Base-by-base conservation (phyloP, 1,140 invertebrate genomes). In the Zophobas morio region DNA sequence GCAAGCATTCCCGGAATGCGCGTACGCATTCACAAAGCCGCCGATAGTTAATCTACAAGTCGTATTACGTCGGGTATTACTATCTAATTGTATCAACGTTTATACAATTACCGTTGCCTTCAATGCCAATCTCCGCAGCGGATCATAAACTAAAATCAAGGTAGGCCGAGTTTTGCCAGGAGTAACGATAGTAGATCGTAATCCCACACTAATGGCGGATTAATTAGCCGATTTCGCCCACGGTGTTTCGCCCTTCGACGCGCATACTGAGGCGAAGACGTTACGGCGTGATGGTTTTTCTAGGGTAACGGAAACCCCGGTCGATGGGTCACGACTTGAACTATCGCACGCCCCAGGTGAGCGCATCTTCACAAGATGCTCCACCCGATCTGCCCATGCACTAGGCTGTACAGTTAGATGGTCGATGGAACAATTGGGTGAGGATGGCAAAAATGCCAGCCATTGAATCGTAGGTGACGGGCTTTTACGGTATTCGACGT, bases 311-410 rank as follows among this genome's bases (percentile, higher is more conserved):
- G 60, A 66, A 8, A 66, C 81, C 79, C 63, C 33, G 42, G 66
- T 40, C 74, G 54, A n/a, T 74, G 76, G 82, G 82, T 82, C 81
- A 82, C 81, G 81, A 82, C 74, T 81, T 83, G 81, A 82, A 83
- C 81, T 82, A 82, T 82, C 81, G 78, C 81, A 82, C 81, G 81
- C 81, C 80, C 81, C 78, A 75, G 53, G 78, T 66, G 60, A 82
- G 82, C 82, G 81, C 82, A 82, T 83, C 82, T 83, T 82, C 81
- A 78, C 76, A 53, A 20, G 20, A 20, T 42, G 51, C 74, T 74
- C 70, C 47, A 66, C 60, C 60, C 39, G 34, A 20, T 53, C 6
- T 53, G 36, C 36, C 33, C 35, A 66, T 32, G 37, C 39, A 32
- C 6, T 20, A 36, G 33, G 33, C 6, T 0, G 20, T 66, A 66